Conservation (phyloP, 1,140 invertebrate genomes). For the Branchinecta lynchi region DNA sequence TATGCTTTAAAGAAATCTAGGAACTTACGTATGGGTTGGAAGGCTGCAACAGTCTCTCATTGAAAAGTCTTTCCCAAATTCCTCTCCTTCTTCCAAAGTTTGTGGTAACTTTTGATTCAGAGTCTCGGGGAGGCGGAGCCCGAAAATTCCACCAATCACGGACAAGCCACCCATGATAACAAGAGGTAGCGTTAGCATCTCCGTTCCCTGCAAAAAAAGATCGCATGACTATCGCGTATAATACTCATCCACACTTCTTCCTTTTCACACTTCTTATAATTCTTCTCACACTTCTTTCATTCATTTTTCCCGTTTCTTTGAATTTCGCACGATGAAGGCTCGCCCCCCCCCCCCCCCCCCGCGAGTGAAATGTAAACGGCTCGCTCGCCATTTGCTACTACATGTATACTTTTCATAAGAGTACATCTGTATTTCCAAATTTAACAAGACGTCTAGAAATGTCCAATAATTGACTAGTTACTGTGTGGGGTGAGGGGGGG, state of each 20-base stretch:
- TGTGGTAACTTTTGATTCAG: slow-evolving; percentile 58
- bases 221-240: neutral
- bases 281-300: too few relatives aligned
- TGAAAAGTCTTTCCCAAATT: slow-evolving; percentile 68
- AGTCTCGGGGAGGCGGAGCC: slow-evolving; percentile 61
- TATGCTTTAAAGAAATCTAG: neutral
- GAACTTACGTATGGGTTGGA: neutral
- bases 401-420: too few relatives aligned
- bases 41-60: slow-evolving; percentile 42
- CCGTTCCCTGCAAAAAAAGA: slow-evolving; percentile 46
- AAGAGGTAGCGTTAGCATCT: slow-evolving; percentile 60
- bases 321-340: too few relatives aligned
- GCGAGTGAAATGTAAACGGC: too few relatives aligned
- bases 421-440: too few relatives aligned
- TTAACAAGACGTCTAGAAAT: too few relatives aligned
- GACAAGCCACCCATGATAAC: slow-evolving; percentile 62
- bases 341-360: too few relatives aligned
- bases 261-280: too few relatives aligned
- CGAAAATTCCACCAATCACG: slow-evolving; percentile 57
- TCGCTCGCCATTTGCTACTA: too few relatives aligned
- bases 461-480: too few relatives aligned
- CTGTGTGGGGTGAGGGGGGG: too few relatives aligned
- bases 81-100: slow-evolving; percentile 68
- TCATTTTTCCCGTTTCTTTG: too few relatives aligned
- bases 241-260: neutral